These are phyloP conservation scores for Menidia beryllina DNA, from an alignment of 2,113 vertebrate genomes.

Conservation along the genomic window DNA sequence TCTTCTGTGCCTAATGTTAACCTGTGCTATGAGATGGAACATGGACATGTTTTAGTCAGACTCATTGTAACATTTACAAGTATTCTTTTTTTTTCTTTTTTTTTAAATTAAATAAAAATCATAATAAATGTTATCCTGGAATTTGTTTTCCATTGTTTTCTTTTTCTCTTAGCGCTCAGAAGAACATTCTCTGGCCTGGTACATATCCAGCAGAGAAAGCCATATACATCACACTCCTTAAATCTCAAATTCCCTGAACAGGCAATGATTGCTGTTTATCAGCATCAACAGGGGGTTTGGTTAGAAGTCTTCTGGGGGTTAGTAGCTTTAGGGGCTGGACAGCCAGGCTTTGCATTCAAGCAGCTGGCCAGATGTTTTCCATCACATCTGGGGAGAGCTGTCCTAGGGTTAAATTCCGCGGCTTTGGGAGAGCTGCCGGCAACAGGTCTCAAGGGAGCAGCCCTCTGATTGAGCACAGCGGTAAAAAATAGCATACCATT, in stretches of 20 bases:
- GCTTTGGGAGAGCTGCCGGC: constrained; percentile 78
- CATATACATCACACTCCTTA: constrained; percentile 17
- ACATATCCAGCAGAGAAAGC: not conserved
- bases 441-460: constrained; percentile 78
- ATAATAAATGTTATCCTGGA: constrained; percentile 64
- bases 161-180: too few species aligned
- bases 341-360: constrained; percentile 47
- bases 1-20: constrained; percentile 80
- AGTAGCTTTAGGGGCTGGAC: constrained; percentile 22
- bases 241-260: constrained; percentile 21
- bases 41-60: constrained; percentile 73
- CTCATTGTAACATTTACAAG: constrained; percentile 79
- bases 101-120: constrained; percentile 82
- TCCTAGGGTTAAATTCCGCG: constrained; percentile 82
- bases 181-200: not conserved
- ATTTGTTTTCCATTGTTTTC: not conserved
- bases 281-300: constrained; percentile 8
- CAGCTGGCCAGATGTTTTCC: constrained; percentile 84
- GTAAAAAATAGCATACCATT: constrained; percentile 83
- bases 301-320: constrained; percentile 10
- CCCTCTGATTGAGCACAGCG: constrained; percentile 75
- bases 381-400: constrained; percentile 81
- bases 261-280: constrained; percentile 35
- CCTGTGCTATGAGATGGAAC: constrained; percentile 67
- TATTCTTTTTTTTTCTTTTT: constrained; percentile 63